A percentile compares a stretch with the other conserved stretches of the same genome.
Evolutionary conservation across 2,888 invertebrate species (phyloP).

Genomic region (Lasioglossum marginatum): DNA sequence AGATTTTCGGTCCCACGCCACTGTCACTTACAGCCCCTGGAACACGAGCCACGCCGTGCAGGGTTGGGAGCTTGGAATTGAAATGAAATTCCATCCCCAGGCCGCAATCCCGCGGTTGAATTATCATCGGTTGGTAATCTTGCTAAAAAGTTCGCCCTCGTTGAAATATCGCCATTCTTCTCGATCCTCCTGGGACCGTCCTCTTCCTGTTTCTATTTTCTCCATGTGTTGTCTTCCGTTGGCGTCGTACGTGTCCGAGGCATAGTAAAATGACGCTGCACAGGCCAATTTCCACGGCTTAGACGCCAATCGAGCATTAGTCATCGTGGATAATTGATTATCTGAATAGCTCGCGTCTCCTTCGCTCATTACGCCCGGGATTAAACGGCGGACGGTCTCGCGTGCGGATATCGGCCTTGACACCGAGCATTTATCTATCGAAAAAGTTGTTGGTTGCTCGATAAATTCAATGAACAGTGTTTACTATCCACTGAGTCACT

Average conservation of each 20-base stretch:
- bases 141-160: conserved; percentile 72
- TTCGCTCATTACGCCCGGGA: background rate
- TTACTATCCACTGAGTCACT: background rate
- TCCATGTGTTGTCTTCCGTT: conserved; percentile 1
- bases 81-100: conserved; percentile 77
- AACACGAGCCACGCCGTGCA: conserved; percentile 47
- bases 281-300: background rate
- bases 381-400: background rate
- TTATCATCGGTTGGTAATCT: conserved; percentile 78
- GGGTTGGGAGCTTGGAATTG: conserved; percentile 68
- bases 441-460: background rate
- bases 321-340: conserved; percentile 35
- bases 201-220: conserved; percentile 44
- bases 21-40: conserved; percentile 75
- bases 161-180: conserved; percentile 63
- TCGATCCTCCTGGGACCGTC: conserved; percentile 2
- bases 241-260: background rate
- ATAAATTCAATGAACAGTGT: background rate
- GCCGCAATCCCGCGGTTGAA: conserved; percentile 71
- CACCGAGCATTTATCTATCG: background rate
- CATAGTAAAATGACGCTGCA: conserved; percentile 6
- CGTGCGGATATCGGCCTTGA: background rate
- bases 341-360: background rate
- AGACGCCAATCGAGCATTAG: conserved; percentile 9
- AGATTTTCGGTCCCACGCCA: conserved; percentile 70